phyloP scores from a whole-genome alignment of 1,140 invertebrate species.

The Globodera rostochiensis region DNA sequence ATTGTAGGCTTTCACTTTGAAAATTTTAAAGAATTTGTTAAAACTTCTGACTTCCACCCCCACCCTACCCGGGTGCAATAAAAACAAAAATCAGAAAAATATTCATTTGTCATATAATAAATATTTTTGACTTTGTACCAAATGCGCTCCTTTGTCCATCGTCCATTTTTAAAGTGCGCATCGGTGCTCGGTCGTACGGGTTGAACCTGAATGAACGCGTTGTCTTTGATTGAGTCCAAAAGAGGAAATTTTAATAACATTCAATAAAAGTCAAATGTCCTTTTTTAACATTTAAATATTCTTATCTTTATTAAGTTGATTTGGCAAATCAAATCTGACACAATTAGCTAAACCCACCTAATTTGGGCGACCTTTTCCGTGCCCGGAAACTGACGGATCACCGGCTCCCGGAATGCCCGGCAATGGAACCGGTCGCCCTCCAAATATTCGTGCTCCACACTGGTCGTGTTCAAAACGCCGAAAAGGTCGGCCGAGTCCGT shows the following conservation, averaged over 20 bases:
- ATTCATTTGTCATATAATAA: background rate
- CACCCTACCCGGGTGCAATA: no score
- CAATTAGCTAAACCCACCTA: conserved; percentile 10
- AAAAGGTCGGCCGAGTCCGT: conserved; percentile 70
- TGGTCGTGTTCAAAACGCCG: conserved; percentile 69
- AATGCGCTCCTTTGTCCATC: conserved; percentile 19
- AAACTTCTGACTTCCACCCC: no score
- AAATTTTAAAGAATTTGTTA: no score
- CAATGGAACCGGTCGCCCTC: conserved; percentile 33
- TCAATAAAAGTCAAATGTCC: no score
- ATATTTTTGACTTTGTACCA: conserved; percentile 63
- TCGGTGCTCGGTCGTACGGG: conserved; percentile 74
- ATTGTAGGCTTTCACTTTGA: no score
- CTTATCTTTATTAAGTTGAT: no score
- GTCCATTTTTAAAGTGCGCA: conserved; percentile 28
- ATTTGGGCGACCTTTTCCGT: conserved; percentile 40
- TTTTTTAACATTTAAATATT: no score
- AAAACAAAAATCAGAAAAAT: background rate
- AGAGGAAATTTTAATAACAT: no score
- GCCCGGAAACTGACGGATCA: conserved; percentile 33
- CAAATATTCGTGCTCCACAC: conserved; percentile 73
- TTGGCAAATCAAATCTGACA: background rate
- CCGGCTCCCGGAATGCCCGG: conserved; percentile 33
- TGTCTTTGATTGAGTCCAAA: no score
- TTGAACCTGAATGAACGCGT: conserved; percentile 68